Evolutionary conservation across 2,113 vertebrate species (phyloP), one percentile per base, ranked within the genome.

Genomic region (Herpailurus yagouaroundi): DNA sequence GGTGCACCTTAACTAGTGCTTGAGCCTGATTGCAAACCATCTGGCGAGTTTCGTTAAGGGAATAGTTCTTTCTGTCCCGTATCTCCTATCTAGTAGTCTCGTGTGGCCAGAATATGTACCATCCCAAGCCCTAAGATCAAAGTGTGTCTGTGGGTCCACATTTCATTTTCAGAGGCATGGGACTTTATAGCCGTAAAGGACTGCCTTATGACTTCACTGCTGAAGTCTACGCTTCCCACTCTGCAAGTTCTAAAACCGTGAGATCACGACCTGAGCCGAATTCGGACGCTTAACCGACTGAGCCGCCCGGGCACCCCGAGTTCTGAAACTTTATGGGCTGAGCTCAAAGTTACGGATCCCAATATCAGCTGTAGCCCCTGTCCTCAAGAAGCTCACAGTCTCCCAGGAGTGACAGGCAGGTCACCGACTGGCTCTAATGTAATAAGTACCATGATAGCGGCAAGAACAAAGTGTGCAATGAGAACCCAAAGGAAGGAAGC

Each of bases 401-500:
- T 79, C 23, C 57, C 95, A n/a, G 63, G 4, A 18, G 64, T 68
- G 63, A 82, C 38, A 63, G 74, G 36, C 57, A 63, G 80, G 73
- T 73, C 86, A 66, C 63, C 92, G 74, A 31, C 45, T 96, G 95
- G 48, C 79, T 96, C 38, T 66, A 15, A 55, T 36, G 29, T 68
- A 69, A 55, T 41, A 66, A 69, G 89, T 25, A 41, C 36, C 31
- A 13, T 2, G 21, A 94, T 60, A 83, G 89, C 6, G 36, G 89
- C 83, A 63, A 91, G 95, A 95, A 86, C 91, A 92, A 91, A 94
- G 79, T 64, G 31, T 50, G 45, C 23, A 68, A 21, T n/a, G 41
- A 33, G n/a, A 57, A 92, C 33, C 73, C 85, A 63, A 85, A 97
- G 94, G 95, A 94, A 95, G 82, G 79, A 96, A 97, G 89, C 73